Conservation (phyloP, 2,797 vertebrate genomes). For the Phrynocephalus forsythii region DNA sequence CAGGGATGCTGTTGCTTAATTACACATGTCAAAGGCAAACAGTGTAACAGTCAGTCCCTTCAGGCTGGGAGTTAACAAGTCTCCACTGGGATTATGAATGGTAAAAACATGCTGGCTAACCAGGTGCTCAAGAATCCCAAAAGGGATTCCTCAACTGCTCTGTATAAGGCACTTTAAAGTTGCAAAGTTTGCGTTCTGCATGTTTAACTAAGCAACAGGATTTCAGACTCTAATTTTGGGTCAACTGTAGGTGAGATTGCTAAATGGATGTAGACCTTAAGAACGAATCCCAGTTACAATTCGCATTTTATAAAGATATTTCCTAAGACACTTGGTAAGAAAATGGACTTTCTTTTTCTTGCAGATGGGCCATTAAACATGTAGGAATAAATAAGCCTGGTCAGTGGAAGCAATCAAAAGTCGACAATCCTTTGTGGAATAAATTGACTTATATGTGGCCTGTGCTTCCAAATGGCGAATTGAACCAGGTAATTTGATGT, state of each 20-base stretch:
- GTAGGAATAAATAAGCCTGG: constrained; percentile 53
- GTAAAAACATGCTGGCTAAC: not conserved
- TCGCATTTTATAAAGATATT: not conserved
- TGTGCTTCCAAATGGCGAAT: constrained; percentile 52
- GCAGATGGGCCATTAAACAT: constrained; percentile 68
- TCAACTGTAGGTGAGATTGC: too few species aligned
- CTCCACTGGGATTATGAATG: too few species aligned
- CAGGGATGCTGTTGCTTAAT: too few species aligned
- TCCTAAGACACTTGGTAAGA: not conserved
- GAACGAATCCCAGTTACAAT: accelerated
- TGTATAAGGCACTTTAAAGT: too few species aligned
- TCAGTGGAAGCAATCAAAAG: constrained; percentile 61
- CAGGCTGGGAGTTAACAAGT: too few species aligned
- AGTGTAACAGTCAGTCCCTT: too few species aligned
- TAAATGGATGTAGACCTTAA: not conserved
- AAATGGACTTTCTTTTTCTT: constrained; percentile 32
- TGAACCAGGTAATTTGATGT: constrained; percentile 42
- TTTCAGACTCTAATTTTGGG: too few species aligned
- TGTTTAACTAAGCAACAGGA: too few species aligned
- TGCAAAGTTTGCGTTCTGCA: too few species aligned
- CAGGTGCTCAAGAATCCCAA: not conserved
- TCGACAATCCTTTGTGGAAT: constrained; percentile 69
- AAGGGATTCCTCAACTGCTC: not conserved
- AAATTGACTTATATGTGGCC: constrained; percentile 63
- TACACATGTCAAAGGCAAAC: too few species aligned